Conservation (phyloP, 1,140 invertebrate species). For the Maconellicoccus hirsutus region DNA sequence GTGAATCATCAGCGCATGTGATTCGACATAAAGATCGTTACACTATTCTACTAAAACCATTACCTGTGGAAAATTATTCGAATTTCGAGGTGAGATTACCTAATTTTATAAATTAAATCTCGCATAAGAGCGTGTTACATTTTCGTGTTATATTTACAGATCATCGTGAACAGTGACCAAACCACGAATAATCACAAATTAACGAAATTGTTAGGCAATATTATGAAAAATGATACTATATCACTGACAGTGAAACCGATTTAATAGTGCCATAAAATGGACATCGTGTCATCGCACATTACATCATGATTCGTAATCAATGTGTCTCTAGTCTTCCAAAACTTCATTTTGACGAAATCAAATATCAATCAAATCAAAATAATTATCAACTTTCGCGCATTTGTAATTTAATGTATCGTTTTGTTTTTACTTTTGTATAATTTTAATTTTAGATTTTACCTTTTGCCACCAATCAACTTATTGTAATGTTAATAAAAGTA, state of each 20-base stretch:
- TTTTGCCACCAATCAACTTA: slow-evolving; percentile 1
- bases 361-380: not conserved
- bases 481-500: not conserved
- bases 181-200: not conserved
- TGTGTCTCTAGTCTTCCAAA: not conserved
- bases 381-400: not conserved
- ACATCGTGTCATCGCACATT: not conserved
- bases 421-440: slow-evolving; percentile 10
- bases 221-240: not conserved
- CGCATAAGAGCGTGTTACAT: too few relatives aligned
- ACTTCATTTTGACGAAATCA: not conserved
- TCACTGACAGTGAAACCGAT: not conserved
- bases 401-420: slow-evolving; percentile 3
- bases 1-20: not conserved
- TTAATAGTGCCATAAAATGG: not conserved
- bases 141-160: not conserved
- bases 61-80: not conserved
- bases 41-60: not conserved
- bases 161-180: not conserved
- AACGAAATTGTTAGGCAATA: not conserved
- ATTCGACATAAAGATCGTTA: not conserved
- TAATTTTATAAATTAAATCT: too few relatives aligned
- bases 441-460: not conserved
- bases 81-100: not conserved
- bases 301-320: not conserved